Evolutionary conservation across 2,888 invertebrate genomes (phyloP).

Genomic region (Nomada ferruginata): DNA sequence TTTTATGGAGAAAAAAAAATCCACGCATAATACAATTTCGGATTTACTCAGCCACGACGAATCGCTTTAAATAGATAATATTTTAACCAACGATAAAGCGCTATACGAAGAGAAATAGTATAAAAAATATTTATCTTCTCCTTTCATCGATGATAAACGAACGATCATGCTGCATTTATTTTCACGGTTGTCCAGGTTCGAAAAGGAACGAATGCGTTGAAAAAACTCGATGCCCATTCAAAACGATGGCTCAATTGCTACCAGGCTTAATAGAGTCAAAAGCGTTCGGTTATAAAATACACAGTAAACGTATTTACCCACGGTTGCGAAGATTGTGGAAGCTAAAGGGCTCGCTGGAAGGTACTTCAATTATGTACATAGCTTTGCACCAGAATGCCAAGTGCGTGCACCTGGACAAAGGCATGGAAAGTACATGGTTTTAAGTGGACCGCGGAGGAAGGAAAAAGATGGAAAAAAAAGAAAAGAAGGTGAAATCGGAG

Average conservation of each 20-base stretch:
- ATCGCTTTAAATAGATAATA: too few relatives aligned
- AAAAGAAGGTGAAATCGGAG: conserved; percentile 65
- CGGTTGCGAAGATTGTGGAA: not conserved
- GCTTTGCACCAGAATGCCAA: conserved; percentile 30
- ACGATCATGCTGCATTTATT: not conserved
- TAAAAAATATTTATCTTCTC: not conserved
- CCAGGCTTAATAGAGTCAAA: conserved; percentile 11
- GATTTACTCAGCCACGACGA: too few relatives aligned
- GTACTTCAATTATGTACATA: conserved; percentile 54
- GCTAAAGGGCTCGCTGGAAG: conserved; percentile 10
- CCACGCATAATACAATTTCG: too few relatives aligned
- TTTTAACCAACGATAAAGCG: not conserved
- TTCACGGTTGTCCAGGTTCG: not conserved
- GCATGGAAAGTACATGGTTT: conserved; percentile 51
- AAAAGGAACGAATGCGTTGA: not conserved
- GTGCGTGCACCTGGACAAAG: conserved; percentile 48
- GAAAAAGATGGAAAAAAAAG: conserved; percentile 13
- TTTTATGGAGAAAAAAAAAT: too few relatives aligned
- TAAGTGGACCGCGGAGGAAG: conserved; percentile 36
- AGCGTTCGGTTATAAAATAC: conserved; percentile 24
- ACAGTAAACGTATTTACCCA: conserved; percentile 13
- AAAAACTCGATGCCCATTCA: conserved; percentile 7
- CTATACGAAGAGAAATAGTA: not conserved
- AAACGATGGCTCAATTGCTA: conserved; percentile 2
- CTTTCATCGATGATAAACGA: not conserved